Evolutionary conservation across 2,113 vertebrate genomes (phyloP).

Genomic region (Epinephelus lanceolatus): DNA sequence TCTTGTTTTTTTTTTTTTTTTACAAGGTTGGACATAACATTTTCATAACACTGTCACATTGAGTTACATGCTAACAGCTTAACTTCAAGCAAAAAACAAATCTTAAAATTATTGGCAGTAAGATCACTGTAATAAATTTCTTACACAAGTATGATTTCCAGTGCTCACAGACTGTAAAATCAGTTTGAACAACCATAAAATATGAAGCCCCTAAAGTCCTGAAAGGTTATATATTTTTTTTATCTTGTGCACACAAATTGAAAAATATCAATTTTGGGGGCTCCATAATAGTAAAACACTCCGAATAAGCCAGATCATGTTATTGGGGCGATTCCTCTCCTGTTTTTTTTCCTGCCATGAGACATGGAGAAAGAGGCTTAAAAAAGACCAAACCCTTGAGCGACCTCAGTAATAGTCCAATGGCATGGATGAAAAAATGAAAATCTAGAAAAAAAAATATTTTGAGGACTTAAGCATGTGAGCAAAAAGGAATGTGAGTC

Average conservation of each 20-base stretch:
- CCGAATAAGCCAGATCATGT: background rate
- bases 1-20: background rate
- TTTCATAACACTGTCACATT: background rate
- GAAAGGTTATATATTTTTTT: no score
- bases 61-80: background rate
- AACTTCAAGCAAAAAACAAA: background rate
- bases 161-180: no score
- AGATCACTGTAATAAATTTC: background rate
- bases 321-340: background rate
- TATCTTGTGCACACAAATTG: no score
- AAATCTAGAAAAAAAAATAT: background rate
- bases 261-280: no score
- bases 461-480: background rate
- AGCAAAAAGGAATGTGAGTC: background rate
- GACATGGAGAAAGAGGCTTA: background rate
- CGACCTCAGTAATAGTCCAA: background rate
- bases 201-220: no score
- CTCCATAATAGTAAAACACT: background rate
- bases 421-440: background rate
- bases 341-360: background rate
- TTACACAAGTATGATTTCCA: background rate
- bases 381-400: background rate
- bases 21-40: background rate
- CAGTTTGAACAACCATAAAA: no score
- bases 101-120: background rate